Evolutionary conservation across 2,797 vertebrate species (phyloP).

Genomic region (Cirrhinus mrigala): DNA sequence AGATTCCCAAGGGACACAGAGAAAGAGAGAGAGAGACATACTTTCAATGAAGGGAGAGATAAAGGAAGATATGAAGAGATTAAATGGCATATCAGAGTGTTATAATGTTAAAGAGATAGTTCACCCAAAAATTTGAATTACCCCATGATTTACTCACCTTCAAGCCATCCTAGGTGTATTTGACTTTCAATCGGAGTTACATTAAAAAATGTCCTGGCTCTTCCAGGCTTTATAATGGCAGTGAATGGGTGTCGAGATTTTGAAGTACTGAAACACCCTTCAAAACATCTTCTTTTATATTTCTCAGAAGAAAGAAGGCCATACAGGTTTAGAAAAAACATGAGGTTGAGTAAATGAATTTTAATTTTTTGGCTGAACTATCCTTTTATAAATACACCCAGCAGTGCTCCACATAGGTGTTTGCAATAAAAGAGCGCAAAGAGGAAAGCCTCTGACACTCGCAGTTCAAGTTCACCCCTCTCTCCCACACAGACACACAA

Average conservation of each 20-base stretch:
- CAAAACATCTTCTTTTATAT: neutral
- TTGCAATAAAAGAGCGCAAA: constrained; percentile 18
- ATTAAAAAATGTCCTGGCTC: too few species aligned
- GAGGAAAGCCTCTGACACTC: constrained; percentile 52
- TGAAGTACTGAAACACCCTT: too few species aligned
- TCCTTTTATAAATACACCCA: constrained; percentile 3
- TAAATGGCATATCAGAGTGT: constrained; percentile 65
- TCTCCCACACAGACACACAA: constrained; percentile 53
- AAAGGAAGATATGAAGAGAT: constrained; percentile 60
- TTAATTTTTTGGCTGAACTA: neutral
- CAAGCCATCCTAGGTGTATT: too few species aligned
- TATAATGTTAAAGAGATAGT: neutral
- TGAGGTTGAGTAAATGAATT: neutral
- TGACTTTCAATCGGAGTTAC: too few species aligned
- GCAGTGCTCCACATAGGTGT: constrained; percentile 11
- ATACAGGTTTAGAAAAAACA: neutral
- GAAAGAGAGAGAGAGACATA: constrained; percentile 21
- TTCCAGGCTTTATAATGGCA: too few species aligned
- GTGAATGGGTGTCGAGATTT: too few species aligned
- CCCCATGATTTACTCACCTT: too few species aligned
- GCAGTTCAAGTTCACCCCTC: constrained; percentile 22
- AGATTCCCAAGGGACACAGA: constrained; percentile 38
- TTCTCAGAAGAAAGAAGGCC: neutral
- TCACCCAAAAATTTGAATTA: too few species aligned
- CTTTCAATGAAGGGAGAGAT: constrained; percentile 2